A percentile compares a stretch with the other conserved stretches of the same genome.
phyloP scores from a whole-genome alignment of 2,888 invertebrate genomes.

The Limenitis camilla region DNA sequence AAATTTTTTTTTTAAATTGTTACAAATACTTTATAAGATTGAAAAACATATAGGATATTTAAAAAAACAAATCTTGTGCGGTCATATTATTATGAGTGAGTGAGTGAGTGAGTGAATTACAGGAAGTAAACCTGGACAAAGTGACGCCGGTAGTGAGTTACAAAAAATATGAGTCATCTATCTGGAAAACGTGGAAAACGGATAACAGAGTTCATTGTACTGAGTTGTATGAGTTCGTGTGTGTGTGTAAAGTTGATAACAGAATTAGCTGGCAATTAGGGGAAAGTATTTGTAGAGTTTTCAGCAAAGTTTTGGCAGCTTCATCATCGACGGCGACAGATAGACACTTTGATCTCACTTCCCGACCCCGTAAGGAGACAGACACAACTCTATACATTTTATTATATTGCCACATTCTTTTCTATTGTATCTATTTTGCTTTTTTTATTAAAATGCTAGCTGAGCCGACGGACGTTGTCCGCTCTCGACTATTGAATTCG shows the following conservation, averaged over 20 bases:
- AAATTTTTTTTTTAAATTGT: no score
- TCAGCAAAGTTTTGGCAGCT: slow-evolving; percentile 50
- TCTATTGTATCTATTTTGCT: background rate
- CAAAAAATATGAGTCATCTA: background rate
- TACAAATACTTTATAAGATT: no score
- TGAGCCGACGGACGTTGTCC: no score
- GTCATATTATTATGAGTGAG: no score
- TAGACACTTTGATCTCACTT: slow-evolving; percentile 23
- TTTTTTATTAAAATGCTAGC: no score
- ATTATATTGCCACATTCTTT: background rate
- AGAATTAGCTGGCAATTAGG: slow-evolving; percentile 35
- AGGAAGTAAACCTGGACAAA: no score
- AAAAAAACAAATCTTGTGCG: no score
- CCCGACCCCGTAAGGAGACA: slow-evolving; percentile 15
- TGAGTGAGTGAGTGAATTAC: no score
- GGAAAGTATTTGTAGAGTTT: slow-evolving; percentile 44
- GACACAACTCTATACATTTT: background rate
- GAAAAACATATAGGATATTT: no score
- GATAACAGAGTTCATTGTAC: slow-evolving; percentile 34
- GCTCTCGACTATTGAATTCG: no score
- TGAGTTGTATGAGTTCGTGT: no score
- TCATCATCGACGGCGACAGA: slow-evolving; percentile 30
- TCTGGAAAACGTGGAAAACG: slow-evolving; percentile 24
- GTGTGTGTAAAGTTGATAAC: slow-evolving; percentile 35
- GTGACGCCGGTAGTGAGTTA: no score